phyloP scores from a whole-genome alignment of 2,797 vertebrate genomes.

The Tiaroga cobitis region DNA sequence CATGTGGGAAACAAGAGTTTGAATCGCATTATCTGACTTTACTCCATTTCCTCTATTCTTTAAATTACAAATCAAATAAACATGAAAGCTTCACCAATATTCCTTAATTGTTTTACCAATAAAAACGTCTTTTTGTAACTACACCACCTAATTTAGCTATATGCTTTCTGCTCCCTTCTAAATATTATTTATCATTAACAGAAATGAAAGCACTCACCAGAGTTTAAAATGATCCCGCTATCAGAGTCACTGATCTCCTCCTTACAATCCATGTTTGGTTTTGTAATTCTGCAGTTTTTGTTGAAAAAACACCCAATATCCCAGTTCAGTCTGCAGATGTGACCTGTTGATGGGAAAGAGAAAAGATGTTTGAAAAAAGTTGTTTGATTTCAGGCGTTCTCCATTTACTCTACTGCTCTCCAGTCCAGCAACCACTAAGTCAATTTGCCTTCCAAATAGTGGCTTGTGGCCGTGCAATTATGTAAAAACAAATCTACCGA shows the following conservation, averaged over 20 bases:
- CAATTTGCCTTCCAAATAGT: conserved; percentile 57
- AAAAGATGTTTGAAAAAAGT: conserved; percentile 19
- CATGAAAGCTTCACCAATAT: neutral
- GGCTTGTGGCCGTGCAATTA: conserved; percentile 32
- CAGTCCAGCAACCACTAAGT: conserved; percentile 39
- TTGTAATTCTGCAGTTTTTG: conserved; percentile 30
- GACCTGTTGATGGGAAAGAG: conserved; percentile 66
- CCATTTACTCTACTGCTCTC: conserved; percentile 22
- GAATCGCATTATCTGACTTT: neutral
- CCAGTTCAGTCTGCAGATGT: conserved; percentile 26
- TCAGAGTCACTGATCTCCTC: conserved; percentile 90
- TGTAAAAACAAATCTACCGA: conserved; percentile 49
- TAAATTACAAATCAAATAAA: neutral
- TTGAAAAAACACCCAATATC: neutral
- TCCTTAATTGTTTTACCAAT: neutral
- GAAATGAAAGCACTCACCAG: conserved; percentile 73
- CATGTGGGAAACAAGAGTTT: neutral
- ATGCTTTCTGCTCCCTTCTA: neutral
- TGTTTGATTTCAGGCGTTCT: conserved; percentile 38
- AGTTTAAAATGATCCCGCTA: conserved; percentile 90
- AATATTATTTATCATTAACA: conserved; percentile 9
- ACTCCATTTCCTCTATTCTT: neutral
- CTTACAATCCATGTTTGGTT: conserved; percentile 79
- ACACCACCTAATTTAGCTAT: neutral
- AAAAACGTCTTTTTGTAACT: neutral